Conservation (phyloP, 2,113 vertebrate species). For the Anseranas semipalmata region DNA sequence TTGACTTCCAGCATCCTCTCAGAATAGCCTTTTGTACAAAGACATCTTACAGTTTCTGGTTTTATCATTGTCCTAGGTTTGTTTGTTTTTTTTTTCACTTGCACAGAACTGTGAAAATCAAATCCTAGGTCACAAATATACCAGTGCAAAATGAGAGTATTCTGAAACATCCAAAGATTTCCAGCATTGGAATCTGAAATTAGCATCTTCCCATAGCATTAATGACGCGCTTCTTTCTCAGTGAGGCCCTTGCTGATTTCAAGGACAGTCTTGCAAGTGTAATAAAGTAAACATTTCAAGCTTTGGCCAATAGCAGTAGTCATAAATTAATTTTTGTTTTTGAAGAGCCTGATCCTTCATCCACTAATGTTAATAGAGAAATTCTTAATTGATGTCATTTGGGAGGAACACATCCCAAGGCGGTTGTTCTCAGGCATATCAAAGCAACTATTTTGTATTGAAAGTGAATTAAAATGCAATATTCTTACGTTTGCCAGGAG, state of each 20-base stretch:
- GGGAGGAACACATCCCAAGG: constrained; percentile 40
- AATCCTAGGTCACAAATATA: neutral
- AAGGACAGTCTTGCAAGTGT: neutral
- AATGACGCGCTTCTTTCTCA: neutral
- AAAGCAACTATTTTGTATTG: constrained; percentile 58
- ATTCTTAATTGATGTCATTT: constrained; percentile 17
- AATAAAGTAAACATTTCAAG: neutral
- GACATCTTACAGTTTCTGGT: neutral
- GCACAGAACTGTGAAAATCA: neutral
- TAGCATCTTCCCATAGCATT: neutral
- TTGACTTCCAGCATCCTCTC: neutral
- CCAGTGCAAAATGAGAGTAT: neutral
- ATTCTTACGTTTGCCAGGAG: constrained; percentile 14
- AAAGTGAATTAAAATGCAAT: constrained; percentile 43
- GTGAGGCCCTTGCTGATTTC: neutral
- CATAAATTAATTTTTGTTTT: constrained; percentile 55
- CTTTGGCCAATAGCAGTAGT: constrained; percentile 6
- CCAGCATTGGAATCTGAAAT: neutral
- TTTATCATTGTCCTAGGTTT: neutral
- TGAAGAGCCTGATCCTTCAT: constrained; percentile 28
- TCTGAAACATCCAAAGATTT: neutral
- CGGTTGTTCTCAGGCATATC: constrained; percentile 26
- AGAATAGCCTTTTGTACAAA: neutral
- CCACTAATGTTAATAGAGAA: neutral
- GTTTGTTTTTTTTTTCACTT: neutral